Base-by-base conservation (phyloP, 2,797 vertebrate species). In the Smutsia temminckii region DNA sequence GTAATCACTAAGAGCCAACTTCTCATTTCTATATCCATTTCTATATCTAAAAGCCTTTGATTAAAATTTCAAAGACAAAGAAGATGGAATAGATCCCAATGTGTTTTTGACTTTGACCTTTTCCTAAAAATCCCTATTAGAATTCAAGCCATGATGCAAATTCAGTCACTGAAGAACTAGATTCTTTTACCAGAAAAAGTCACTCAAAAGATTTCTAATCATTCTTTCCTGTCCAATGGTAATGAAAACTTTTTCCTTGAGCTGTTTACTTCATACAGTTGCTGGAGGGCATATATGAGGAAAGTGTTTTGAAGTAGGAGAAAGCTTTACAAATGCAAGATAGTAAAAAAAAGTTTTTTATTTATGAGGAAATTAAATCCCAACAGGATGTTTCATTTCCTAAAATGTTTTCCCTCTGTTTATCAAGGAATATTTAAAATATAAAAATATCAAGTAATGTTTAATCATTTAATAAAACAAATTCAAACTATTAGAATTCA, bases 101-200 rank as follows among this genome's bases (percentile, higher is more conserved):
- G 46, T 61, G 11, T 37, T 94, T 97, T 71, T 93, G 61, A 93
- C 51, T 86, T 95, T 83, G 59, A 81, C 55, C 64, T 96, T 94
- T 94, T 74, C 59, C 83, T 94, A 85, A 80, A 92, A 80, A n/a
- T 81, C 51, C 14, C 10, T 93, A 83, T 80, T 57, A 87, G 51
- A 86, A 69, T 74, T 81, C 18, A 55, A 91, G 40, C 16, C 59
- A 94, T 89, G 66, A 87, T 34, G 9, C 61, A 94, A 93, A 93
- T 92, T 79, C 2, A 46, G 4, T 63, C 79, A 77, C 25, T 51
- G 55, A 95, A 87, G 66, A 91, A 57, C 34, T 64, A n/a, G 53
- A 23, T 95, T 89, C 71, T 86, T 89, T 91, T 59, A 83, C 27
- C 21, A 93, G 11, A 51, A 90, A 89, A 88, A 69, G 16, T 51